A percentile compares a stretch with the other conserved stretches of the same genome.
Conservation (phyloP, 2,888 invertebrate genomes). For the Marronus borbonicus region DNA sequence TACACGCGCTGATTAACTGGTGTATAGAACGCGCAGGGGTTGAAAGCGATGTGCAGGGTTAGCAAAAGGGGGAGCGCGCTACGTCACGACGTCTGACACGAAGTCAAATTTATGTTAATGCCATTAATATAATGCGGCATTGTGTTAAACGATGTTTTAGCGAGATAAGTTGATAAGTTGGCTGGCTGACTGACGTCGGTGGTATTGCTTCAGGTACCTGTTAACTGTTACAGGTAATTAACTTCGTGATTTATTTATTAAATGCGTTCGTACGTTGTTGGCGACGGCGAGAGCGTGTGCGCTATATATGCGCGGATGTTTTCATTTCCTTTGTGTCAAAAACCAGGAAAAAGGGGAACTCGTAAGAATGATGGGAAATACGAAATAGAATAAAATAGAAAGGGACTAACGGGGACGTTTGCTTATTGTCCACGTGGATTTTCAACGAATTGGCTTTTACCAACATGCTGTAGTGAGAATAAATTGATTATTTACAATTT, state of each 20-base stretch:
- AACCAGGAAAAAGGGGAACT: background rate
- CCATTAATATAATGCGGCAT: conserved; percentile 34
- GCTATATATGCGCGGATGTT: conserved; percentile 1
- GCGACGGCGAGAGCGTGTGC: background rate
- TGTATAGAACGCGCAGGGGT: background rate
- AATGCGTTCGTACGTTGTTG: background rate
- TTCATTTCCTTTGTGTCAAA: conserved; percentile 18
- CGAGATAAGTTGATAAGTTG: conserved; percentile 32
- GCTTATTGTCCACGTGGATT: no score
- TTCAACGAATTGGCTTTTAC: no score
- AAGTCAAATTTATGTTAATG: conserved; percentile 37
- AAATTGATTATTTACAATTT: no score
- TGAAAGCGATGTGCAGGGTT: background rate
- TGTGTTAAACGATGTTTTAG: conserved; percentile 40
- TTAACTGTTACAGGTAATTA: conserved; percentile 42
- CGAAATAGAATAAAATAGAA: no score
- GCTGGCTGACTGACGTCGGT: background rate
- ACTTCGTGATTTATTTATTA: conserved; percentile 25
- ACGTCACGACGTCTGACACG: conserved; percentile 14
- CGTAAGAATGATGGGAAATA: conserved; percentile 22
- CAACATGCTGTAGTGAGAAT: no score
- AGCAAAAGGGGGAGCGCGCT: background rate
- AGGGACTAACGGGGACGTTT: no score
- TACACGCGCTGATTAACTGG: conserved; percentile 28
- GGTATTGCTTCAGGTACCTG: conserved; percentile 16